These are phyloP conservation scores for Crocuta crocuta DNA, from an alignment of 2,113 vertebrate species.

Conservation along the genomic window DNA sequence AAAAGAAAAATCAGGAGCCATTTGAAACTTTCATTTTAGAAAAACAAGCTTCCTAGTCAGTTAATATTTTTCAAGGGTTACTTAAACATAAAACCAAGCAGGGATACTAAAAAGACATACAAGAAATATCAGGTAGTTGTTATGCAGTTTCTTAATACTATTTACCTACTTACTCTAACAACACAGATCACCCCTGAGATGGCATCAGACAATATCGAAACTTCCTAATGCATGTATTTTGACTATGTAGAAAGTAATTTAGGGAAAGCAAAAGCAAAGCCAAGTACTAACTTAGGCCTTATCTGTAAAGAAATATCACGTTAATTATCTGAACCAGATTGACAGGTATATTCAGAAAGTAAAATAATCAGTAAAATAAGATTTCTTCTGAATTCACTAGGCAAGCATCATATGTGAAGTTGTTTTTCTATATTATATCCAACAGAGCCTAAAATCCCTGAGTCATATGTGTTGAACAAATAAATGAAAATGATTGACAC, in stretches of 20 bases:
- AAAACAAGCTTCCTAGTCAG: not conserved
- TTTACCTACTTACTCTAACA: not conserved
- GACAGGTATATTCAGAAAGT: not conserved
- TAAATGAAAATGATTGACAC: not conserved
- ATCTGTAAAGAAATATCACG: not conserved
- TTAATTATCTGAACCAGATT: not conserved
- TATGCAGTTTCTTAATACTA: not conserved
- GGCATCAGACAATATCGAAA: not conserved
- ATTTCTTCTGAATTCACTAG: not conserved
- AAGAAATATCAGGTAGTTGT: not conserved
- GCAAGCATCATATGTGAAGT: not conserved
- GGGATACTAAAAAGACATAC: not conserved
- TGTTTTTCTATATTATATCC: not conserved
- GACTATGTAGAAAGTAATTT: not conserved
- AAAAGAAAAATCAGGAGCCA: not conserved
- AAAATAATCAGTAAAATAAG: slow-evolving; percentile 20
- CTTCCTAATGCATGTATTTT: not conserved
- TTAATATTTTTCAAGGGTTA: not conserved
- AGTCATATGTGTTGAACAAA: not conserved
- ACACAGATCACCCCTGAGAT: not conserved
- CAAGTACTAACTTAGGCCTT: not conserved
- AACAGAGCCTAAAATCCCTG: not conserved
- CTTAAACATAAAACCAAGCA: not conserved
- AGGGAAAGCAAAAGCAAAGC: not conserved
- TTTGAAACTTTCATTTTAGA: not conserved